phyloP scores from a whole-genome alignment of 2,113 vertebrate genomes.

The Anhinga anhinga region DNA sequence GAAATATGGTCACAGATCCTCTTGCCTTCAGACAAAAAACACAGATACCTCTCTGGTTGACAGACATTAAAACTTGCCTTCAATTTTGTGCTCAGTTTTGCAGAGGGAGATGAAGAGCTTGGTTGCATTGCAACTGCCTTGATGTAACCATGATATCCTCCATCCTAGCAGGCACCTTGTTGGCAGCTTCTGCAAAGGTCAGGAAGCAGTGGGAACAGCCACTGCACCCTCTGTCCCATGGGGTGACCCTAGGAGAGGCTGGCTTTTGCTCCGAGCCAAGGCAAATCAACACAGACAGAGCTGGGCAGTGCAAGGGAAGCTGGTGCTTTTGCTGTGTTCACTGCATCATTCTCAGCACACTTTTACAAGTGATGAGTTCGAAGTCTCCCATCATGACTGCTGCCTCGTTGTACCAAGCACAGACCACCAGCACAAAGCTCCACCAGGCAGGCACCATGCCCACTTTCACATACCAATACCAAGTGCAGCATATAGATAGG shows the following conservation, averaged over 20 bases:
- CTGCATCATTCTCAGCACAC: background rate
- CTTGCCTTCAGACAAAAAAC: background rate
- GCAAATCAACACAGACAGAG: fast-evolving
- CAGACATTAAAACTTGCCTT: background rate
- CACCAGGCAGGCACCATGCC: background rate
- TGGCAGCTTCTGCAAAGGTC: background rate
- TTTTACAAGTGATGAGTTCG: background rate
- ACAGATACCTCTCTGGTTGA: background rate
- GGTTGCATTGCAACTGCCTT: background rate
- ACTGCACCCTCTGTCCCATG: fast-evolving
- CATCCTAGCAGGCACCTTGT: background rate
- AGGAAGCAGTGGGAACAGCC: background rate
- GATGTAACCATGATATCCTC: background rate
- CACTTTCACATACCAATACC: background rate
- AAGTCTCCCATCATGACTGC: background rate
- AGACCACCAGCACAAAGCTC: background rate
- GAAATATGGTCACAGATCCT: background rate
- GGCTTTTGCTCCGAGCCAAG: background rate
- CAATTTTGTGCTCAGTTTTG: background rate
- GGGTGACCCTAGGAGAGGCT: background rate
- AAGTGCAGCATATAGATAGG: fast-evolving
- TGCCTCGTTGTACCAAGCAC: background rate
- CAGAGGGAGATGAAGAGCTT: background rate
- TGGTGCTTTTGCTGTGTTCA: fast-evolving
- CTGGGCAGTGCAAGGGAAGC: background rate